Base-by-base conservation (phyloP, 2,797 vertebrate genomes). In the Taeniopygia guttata region DNA sequence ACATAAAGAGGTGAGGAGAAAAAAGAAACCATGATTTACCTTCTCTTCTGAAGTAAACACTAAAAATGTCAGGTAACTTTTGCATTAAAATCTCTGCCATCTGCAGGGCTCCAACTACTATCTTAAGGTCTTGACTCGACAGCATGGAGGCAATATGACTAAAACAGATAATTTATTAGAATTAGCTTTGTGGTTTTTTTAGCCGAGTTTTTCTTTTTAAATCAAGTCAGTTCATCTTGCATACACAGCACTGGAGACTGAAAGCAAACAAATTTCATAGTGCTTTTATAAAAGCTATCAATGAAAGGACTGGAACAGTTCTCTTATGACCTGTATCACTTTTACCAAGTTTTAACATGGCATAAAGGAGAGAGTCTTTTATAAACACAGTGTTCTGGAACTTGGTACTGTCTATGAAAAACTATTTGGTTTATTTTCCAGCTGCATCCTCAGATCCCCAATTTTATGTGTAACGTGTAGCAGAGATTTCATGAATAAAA, bases 1-100 rank as follows among this genome's bases (percentile, higher is more conserved):
- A 48, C 27, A 27, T n/a, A 64, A 48, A 73, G 25, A 84, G 22
- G 4, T 38, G 54, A 58, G 42, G 12, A 7, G 4, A 29, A n/a
- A 21, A 87, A 38, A 34, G 9, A 58, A 87, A 85, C 22, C 7
- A 84, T 3, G 1, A 92, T 96, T 95, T 98, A 99, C 99, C 99
- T 99, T 99, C 99, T 98, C 99, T 99, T 97, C 99, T 99, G 98
- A 99, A 99, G 98, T 99, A 99, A 96, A 99, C 99, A 96, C 99
- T 99, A 98, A 99, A 99, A 95, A 99, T 99, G 96, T 99, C 99
- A 75, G 99, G 99, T 92, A 99, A 98, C 96, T 99, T 99, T 97
- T 99, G 99, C 99, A 99, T 99, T 97, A 99, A 98, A 86, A 99
- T 99, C 96, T 99, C 99, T 87, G 99, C 99, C 99, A 99, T 99